Percentiles rank a stretch among this genome's conserved stretches.
Evolutionary conservation across 2,113 vertebrate species (phyloP).

Genomic region (Callipepla californica): DNA sequence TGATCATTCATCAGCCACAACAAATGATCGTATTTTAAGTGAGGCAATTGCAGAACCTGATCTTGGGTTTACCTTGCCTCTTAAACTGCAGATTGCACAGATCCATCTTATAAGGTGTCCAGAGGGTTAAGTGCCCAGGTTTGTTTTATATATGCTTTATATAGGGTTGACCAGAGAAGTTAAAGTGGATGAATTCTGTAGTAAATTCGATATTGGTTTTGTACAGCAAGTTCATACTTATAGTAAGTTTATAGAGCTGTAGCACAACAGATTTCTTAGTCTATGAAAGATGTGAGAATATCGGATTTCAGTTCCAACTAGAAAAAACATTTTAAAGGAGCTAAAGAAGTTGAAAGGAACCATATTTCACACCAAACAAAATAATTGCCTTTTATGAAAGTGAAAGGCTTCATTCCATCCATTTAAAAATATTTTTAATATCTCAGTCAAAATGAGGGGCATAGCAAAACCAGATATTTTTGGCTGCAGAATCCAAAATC

Average conservation of each 20-base stretch:
- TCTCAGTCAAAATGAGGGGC: background rate
- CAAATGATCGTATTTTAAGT: slow-evolving; percentile 36
- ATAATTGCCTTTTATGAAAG: background rate
- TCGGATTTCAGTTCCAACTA: background rate
- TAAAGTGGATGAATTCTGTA: background rate
- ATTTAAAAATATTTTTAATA: background rate
- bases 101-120: background rate
- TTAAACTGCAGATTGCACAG: background rate
- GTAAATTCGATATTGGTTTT: background rate
- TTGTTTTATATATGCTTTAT: background rate
- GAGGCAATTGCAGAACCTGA: slow-evolving; percentile 2
- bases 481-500: background rate
- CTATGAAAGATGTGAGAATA: background rate
- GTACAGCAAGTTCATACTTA: background rate
- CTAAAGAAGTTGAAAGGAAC: background rate
- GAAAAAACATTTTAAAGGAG: background rate
- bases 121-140: background rate
- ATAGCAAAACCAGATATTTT: background rate
- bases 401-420: background rate
- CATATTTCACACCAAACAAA: background rate
- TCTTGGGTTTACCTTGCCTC: background rate
- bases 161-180: background rate
- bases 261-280: background rate
- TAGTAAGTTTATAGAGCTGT: background rate
- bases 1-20: slow-evolving; percentile 43